Percentiles rank a stretch among this genome's conserved stretches.
Evolutionary conservation across 2,888 invertebrate species (phyloP).

Genomic region (Mimachlamys varia): DNA sequence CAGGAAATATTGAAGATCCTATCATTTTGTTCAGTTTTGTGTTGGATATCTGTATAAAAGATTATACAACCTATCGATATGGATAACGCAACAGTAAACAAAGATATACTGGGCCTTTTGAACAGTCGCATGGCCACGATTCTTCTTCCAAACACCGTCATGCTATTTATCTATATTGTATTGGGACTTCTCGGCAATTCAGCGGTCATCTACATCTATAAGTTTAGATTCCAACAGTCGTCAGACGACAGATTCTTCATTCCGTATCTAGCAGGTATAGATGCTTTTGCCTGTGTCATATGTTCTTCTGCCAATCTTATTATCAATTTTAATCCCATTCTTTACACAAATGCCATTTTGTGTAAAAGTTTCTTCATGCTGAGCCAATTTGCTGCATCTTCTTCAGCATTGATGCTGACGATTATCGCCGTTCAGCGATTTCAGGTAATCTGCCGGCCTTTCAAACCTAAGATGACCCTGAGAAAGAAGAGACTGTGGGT

Average conservation of each 20-base stretch:
- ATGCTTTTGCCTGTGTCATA: not conserved
- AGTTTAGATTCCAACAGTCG: not conserved
- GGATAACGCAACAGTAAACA: not conserved
- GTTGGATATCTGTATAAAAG: no score
- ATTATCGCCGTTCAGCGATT: not conserved
- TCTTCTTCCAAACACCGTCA: not conserved
- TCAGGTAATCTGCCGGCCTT: not conserved
- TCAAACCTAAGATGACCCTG: not conserved
- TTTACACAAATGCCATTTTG: not conserved
- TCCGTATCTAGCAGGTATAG: not conserved
- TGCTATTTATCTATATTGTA: not conserved
- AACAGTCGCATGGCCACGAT: not conserved
- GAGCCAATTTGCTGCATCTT: not conserved
- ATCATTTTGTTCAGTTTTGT: no score
- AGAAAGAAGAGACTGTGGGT: not conserved
- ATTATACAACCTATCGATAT: not conserved
- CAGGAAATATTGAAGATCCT: no score
- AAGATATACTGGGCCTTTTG: not conserved
- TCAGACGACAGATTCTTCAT: not conserved
- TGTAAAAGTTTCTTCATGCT: constrained; percentile 6
- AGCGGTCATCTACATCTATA: not conserved
- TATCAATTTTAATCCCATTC: not conserved
- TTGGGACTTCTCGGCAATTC: not conserved
- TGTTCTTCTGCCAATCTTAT: constrained; percentile 2
- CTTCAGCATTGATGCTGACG: not conserved